Conservation (phyloP, 2,797 vertebrate genomes). For the Sphaeramia orbicularis region DNA sequence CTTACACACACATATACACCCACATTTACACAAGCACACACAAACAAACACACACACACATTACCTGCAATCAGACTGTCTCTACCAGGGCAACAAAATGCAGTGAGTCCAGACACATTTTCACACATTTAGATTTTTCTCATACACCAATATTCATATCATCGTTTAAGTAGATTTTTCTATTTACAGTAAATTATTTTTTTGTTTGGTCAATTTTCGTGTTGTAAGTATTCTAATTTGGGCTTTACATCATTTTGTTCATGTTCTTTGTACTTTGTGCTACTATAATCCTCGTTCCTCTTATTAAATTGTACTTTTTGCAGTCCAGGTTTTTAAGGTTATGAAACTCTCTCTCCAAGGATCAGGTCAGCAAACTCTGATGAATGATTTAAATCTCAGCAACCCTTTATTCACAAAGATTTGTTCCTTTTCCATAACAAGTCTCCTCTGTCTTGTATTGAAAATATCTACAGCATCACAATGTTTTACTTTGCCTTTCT, state of each 20-base stretch:
- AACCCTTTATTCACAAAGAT: neutral
- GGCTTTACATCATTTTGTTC: neutral
- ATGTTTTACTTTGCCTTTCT: neutral
- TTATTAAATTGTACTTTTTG: neutral
- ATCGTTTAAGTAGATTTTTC: conserved; percentile 3
- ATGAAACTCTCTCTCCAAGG: neutral
- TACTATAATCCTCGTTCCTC: conserved; percentile 4
- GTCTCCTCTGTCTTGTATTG: neutral
- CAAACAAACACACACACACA: conserved; percentile 72
- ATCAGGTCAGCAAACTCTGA: neutral
- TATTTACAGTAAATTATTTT: neutral
- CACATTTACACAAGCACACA: conserved; percentile 73
- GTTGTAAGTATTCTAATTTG: neutral
- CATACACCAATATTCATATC: neutral
- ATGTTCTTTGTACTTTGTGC: neutral
- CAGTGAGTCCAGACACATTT: conserved; percentile 31
- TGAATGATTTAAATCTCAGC: neutral
- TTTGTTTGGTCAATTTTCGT: conserved; percentile 1
- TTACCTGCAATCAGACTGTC: conserved; percentile 52
- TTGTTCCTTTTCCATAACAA: neutral
- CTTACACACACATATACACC: conserved; percentile 71
- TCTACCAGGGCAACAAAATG: conserved; percentile 50
- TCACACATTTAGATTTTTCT: conserved; percentile 23
- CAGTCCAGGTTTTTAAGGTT: neutral
- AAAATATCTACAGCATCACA: neutral